Evolutionary conservation across 2,888 invertebrate species (phyloP), one percentile per base, ranked within the genome.

Genomic region (Lepeophtheirus nordmannii): DNA sequence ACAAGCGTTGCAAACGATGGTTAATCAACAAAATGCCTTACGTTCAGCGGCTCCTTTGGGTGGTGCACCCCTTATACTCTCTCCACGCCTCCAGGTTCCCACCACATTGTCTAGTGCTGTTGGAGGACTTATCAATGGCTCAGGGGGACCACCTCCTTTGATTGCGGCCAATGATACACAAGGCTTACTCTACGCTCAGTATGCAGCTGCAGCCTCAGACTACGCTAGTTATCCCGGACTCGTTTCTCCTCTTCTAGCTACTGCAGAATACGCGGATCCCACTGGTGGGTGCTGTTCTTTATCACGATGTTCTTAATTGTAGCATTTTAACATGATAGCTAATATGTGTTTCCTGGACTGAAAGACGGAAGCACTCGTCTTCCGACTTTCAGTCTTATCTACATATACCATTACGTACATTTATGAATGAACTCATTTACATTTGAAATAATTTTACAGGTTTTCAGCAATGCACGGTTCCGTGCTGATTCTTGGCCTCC

Each of bases 61-160:
- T 68, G 90, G 94, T 38, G 91, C 93, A 0, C 94, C 93, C 2
- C 81, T 94, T 74, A 92, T 96, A 72, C 82, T 94, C 69, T 90
- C 91, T 58, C 89, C 90, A 68, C 82, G 91, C 72, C 86, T 90
- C 83, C 87, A 87, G 14, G 86, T 85, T 68, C 85, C 85, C 62
- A 88, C 85, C 66, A 82, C 87, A 68, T 86, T 85, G 57, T 85
- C 85, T 62, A 63, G 56, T 37, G 53, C 53, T 17, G 53, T 46
- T 14, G 37, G 17, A 17, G 66, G 60, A n/a, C 66, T 70, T 22
- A 61, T 70, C 23, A 70, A 69, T 62, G 77, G 82, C 57, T 73
- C 80, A 68, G 80, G 78, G 72, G 65, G 74, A 41, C 78, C 77
- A 10, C 81, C 83, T 64, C 83, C 84, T 59, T 80, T 83, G 60